Base-by-base conservation (phyloP, 1,140 invertebrate genomes). In the Meloidogyne hapla region DNA sequence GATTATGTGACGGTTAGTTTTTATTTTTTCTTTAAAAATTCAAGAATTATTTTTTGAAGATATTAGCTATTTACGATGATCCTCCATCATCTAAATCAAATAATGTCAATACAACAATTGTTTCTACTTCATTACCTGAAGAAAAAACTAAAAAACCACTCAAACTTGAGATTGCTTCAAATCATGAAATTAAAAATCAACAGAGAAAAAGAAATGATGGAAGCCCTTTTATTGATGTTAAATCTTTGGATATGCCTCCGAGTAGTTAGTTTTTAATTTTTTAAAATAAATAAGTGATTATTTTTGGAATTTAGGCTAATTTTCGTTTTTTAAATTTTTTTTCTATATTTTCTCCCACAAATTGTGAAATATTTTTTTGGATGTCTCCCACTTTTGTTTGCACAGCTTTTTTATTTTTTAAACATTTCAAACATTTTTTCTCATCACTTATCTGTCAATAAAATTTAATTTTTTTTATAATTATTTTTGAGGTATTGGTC, bases 1-100 rank as follows among this genome's bases (percentile, higher is more conserved):
- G 71, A 73, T 73, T 73, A 73, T 33, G 56, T 73, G 18, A 73
- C 71, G 21, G 71, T 73, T n/a, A 33, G 56, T 73, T 38, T 71
- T 61, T 15, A 21, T 18, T 40, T 61, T n/a, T 40, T 23, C 5
- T 3, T 40, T 23, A 15, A 61, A 70, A 62, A 12, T 62, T 38
- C 6, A 42, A 61, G 9, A 40, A 62, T 48, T 23, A 9, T 62
- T 28, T 18, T 28, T 63, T n/a, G 1, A 9, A 73, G 71, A 61
- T 73, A 56, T 33, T 73, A 64, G 71, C 71, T 21, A 73, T 73
- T 18, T 73, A 73, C 10, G 71, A 73, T 63, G 71, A 73, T 26
- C 71, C 71, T 8, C 71, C 71, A 6, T 8, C 65, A 42, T 42
- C 21, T 21, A 67, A 33, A 38, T 21, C 28, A 8, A 63, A 5